These are phyloP conservation scores for Epirrhoe tristata DNA, from an alignment of 2,888 invertebrate species.

Conservation along the genomic window DNA sequence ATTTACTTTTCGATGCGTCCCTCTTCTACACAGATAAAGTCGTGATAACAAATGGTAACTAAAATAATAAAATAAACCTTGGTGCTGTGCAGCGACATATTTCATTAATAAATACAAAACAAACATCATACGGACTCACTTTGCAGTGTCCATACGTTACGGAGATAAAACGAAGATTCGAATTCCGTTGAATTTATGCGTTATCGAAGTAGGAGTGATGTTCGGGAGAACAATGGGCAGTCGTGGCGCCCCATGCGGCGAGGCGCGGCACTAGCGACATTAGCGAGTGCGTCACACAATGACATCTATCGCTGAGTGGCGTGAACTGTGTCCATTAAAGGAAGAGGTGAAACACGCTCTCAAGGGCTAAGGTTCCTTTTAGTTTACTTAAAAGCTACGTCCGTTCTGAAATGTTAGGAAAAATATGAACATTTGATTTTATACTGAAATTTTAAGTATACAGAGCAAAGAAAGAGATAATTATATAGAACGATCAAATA, in stretches of 20 bases:
- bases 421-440: background rate
- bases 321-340: conserved; percentile 52
- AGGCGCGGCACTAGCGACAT: conserved; percentile 58
- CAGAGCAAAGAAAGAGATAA: too few species aligned
- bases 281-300: conserved; percentile 53
- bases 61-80: conserved; percentile 83
- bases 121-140: conserved; percentile 82
- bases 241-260: conserved; percentile 84
- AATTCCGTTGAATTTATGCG: conserved; percentile 81
- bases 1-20: conserved; percentile 81
- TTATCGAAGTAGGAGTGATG: conserved; percentile 80
- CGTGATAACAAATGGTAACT: conserved; percentile 85
- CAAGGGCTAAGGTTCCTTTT: conserved; percentile 54
- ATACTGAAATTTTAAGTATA: too few species aligned
- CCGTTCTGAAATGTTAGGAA: background rate
- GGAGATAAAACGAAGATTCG: conserved; percentile 84
- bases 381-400: background rate
- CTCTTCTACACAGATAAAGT: conserved; percentile 81
- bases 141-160: conserved; percentile 85
- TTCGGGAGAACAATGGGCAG: conserved; percentile 77
- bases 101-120: conserved; percentile 85
- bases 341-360: conserved; percentile 40
- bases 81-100: conserved; percentile 79
- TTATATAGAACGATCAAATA: background rate
- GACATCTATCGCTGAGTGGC: conserved; percentile 80